phyloP scores from a whole-genome alignment of 35 echinoderm and acorn worm species.

The Apostichopus parvimensis region DNA sequence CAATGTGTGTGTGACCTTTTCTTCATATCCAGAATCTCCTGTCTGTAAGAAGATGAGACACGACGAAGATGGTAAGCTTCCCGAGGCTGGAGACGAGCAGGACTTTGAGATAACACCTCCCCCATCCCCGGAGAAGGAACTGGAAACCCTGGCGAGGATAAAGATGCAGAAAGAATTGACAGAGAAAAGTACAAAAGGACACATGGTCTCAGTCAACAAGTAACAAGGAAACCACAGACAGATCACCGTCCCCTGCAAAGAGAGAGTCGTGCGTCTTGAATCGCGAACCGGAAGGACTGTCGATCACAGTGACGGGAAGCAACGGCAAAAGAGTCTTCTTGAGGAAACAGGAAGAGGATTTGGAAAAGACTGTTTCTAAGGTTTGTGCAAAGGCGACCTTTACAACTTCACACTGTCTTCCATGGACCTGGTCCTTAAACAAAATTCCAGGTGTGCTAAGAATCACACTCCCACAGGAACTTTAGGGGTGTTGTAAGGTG shows the following conservation, averaged over 20 bases:
- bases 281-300: slow-evolving; percentile 74
- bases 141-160: slow-evolving; percentile 59
- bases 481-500: background rate
- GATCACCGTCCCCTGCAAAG: background rate
- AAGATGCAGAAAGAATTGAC: slow-evolving; percentile 27
- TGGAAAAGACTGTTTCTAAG: slow-evolving; percentile 33
- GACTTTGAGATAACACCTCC: slow-evolving; percentile 89
- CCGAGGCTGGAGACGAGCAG: background rate
- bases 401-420: no score
- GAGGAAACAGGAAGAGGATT: slow-evolving; percentile 64
- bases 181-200: background rate
- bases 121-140: slow-evolving; percentile 68
- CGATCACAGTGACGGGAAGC: slow-evolving; percentile 66
- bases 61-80: background rate
- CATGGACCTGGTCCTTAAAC: no score
- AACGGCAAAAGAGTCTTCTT: slow-evolving; percentile 82
- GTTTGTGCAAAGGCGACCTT: background rate
- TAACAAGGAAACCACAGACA: background rate
- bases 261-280: slow-evolving; percentile 54
- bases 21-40: background rate
- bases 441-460: background rate
- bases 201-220: background rate
- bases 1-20: background rate
- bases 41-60: background rate
- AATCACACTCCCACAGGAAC: background rate